These are phyloP conservation scores for Daubentonia madagascariensis DNA, from an alignment of 2,113 vertebrate species.

Conservation along the genomic window DNA sequence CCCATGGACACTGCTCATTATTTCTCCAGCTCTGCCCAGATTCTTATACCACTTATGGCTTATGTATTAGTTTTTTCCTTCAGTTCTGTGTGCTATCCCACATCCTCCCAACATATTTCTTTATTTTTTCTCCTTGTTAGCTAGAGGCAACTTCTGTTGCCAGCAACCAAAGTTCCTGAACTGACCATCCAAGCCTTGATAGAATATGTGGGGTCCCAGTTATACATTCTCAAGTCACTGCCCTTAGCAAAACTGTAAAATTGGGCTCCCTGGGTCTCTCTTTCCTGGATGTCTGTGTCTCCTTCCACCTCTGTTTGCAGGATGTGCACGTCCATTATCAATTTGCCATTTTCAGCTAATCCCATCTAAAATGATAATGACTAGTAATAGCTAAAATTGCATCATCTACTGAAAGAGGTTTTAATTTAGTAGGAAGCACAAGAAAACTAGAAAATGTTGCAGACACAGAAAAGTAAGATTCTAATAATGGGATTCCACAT, in stretches of 20 bases:
- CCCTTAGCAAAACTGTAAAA: neutral
- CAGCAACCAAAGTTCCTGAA: neutral
- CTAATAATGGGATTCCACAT: no score
- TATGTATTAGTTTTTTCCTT: neutral
- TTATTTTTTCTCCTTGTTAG: neutral
- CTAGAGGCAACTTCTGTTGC: neutral
- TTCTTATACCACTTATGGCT: neutral
- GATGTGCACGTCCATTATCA: neutral
- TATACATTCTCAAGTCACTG: neutral
- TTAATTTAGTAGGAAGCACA: neutral
- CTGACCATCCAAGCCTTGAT: neutral
- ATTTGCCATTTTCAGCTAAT: neutral
- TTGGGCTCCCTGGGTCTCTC: neutral
- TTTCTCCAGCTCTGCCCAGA: neutral
- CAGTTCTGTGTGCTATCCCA: neutral
- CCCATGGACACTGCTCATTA: neutral
- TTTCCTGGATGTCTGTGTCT: neutral
- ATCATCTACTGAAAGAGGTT: neutral
- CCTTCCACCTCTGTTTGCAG: neutral
- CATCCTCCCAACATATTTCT: neutral
- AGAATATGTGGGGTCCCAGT: fast-evolving
- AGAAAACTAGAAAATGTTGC: neutral
- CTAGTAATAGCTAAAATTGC: neutral
- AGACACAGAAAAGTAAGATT: neutral
- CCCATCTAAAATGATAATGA: neutral